These are phyloP conservation scores for Drosophila subobscura DNA, from an alignment of 1,140 invertebrate genomes.

Conservation along the genomic window DNA sequence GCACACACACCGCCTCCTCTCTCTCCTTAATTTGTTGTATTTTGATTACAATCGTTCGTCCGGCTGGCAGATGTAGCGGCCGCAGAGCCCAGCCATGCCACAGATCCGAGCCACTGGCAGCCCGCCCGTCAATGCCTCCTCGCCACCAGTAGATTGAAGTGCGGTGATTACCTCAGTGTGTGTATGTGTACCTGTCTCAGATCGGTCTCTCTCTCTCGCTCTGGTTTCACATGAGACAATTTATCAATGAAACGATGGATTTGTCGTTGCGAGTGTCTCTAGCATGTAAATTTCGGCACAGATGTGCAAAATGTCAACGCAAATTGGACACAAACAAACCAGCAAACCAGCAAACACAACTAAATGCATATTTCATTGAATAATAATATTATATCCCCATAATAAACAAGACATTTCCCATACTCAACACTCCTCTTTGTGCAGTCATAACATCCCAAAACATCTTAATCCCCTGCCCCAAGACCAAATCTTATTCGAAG, in stretches of 20 bases:
- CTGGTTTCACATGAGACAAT: constrained; percentile 49
- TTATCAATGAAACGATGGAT: constrained; percentile 79
- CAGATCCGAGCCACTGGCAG: neutral
- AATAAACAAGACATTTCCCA: neutral
- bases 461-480: constrained; percentile 40
- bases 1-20: constrained; percentile 23
- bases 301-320: constrained; percentile 28
- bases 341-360: constrained; percentile 3
- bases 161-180: constrained; percentile 58
- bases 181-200: constrained; percentile 29
- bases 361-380: constrained; percentile 1
- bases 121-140: constrained; percentile 1
- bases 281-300: constrained; percentile 58
- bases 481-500: constrained; percentile 26
- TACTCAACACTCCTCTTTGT: neutral
- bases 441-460: constrained; percentile 17
- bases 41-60: constrained; percentile 78
- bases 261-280: constrained; percentile 28
- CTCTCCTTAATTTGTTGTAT: constrained; percentile 80
- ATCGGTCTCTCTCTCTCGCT: constrained; percentile 40
- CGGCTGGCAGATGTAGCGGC: constrained; percentile 54
- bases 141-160: constrained; percentile 60
- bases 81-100: neutral
- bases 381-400: neutral
- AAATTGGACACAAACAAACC: constrained; percentile 22